Evolutionary conservation across 1,140 invertebrate species (phyloP).

Genomic region (Euglossa dilemma): DNA sequence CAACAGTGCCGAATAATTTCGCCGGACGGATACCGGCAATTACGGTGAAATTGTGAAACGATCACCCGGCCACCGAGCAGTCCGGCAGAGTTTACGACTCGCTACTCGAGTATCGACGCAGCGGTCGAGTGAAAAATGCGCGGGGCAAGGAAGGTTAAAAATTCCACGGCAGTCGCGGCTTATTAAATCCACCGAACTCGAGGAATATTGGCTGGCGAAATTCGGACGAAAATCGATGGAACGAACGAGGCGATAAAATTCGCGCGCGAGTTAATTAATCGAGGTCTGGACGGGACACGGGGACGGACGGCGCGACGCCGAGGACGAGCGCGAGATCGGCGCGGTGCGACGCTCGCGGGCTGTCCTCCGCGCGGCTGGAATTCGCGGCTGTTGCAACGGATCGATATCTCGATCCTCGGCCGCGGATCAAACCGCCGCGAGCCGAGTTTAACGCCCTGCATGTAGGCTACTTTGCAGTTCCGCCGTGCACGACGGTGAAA

Average conservation of each 20-base stretch:
- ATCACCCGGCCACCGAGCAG: background rate
- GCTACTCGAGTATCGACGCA: background rate
- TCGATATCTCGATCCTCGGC: slow-evolving; percentile 69
- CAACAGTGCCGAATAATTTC: background rate
- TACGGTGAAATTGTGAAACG: background rate
- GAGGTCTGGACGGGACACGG: no score
- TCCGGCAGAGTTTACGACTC: no score
- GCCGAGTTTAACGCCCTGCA: slow-evolving; percentile 65
- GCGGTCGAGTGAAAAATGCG: no score
- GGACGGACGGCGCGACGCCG: slow-evolving; percentile 41
- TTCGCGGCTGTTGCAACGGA: slow-evolving; percentile 62
- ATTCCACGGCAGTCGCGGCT: background rate
- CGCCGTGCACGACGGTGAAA: slow-evolving; percentile 69
- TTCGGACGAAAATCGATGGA: background rate
- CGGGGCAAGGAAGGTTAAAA: background rate
- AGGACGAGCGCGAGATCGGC: no score
- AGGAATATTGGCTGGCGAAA: no score
- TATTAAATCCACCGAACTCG: no score
- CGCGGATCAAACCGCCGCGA: slow-evolving; percentile 57
- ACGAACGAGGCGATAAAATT: background rate
- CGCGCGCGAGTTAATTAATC: slow-evolving; percentile 3
- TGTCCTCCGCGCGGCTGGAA: slow-evolving; percentile 32
- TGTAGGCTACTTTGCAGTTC: slow-evolving; percentile 69
- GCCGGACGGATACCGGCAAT: background rate
- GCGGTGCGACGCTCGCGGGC: background rate